Evolutionary conservation across 2,888 invertebrate species (phyloP).

Genomic region (Brachylomia viminalis): DNA sequence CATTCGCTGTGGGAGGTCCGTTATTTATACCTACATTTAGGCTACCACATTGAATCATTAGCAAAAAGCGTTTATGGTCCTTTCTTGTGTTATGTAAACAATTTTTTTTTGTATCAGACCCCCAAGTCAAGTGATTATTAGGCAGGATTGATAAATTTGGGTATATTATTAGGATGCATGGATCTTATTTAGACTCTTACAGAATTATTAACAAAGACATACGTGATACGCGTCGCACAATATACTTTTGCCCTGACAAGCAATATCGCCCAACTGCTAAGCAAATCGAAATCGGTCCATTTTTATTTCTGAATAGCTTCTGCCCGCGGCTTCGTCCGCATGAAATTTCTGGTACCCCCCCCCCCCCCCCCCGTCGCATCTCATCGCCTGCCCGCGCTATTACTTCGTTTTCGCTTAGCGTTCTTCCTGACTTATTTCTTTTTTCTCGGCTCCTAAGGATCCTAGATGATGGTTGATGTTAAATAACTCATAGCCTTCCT

Average conservation of each 20-base stretch:
- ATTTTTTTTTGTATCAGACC: background rate
- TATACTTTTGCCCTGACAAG: background rate
- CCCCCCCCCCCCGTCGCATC: no score
- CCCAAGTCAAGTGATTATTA: background rate
- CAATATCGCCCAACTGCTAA: background rate
- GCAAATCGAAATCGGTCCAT: background rate
- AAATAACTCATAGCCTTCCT: no score
- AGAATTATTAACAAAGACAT: background rate
- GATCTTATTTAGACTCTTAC: no score
- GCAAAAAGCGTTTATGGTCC: constrained; percentile 49
- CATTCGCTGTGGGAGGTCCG: constrained; percentile 63
- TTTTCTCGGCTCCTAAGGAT: no score
- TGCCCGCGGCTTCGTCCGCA: no score
- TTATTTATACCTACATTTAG: constrained; percentile 27
- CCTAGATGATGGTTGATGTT: no score
- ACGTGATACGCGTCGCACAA: background rate
- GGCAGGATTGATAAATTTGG: background rate
- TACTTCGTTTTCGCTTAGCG: no score
- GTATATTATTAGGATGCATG: background rate
- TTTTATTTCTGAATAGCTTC: background rate
- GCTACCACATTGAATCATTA: constrained; percentile 47
- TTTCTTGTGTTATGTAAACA: constrained; percentile 21
- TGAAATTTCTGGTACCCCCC: no score
- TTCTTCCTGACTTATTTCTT: no score
- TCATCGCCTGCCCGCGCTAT: no score